A percentile compares a stretch with the other conserved stretches of the same genome.
These are phyloP conservation scores for Tuberolachnus salignus DNA, from an alignment of 2,888 invertebrate genomes.

Conservation along the genomic window DNA sequence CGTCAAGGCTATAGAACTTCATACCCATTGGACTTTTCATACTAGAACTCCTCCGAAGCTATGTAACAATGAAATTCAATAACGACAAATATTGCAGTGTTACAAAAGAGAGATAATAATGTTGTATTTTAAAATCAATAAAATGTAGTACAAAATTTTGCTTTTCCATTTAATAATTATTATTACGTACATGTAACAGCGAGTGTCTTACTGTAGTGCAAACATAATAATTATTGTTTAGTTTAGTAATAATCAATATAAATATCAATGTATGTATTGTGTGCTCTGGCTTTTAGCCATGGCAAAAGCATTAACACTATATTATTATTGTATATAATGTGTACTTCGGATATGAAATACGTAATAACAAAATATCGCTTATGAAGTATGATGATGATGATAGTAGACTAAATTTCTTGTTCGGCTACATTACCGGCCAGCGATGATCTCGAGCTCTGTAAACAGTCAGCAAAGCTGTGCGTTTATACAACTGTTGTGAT, in stretches of 20 bases:
- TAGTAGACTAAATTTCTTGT: slow-evolving; percentile 48
- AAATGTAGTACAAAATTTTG: slow-evolving; percentile 44
- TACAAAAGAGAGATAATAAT: slow-evolving; percentile 34
- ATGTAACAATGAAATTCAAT: slow-evolving; percentile 28
- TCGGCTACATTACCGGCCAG: slow-evolving; percentile 46
- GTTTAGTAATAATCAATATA: slow-evolving; percentile 22
- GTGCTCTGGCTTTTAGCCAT: slow-evolving; percentile 37
- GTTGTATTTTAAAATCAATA: slow-evolving; percentile 42
- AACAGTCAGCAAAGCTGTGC: slow-evolving; percentile 52
- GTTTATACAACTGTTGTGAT: slow-evolving; percentile 38
- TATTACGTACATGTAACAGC: slow-evolving; percentile 43
- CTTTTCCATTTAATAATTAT: slow-evolving; percentile 40
- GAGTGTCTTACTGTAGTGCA: slow-evolving; percentile 37
- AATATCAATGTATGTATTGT: slow-evolving; percentile 14
- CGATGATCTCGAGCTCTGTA: slow-evolving; percentile 52
- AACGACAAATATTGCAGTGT: slow-evolving; percentile 31
- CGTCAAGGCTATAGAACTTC: slow-evolving; percentile 28
- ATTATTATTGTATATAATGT: slow-evolving; percentile 35
- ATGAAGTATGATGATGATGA: slow-evolving; percentile 25
- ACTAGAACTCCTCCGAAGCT: slow-evolving; percentile 53
- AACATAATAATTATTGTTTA: slow-evolving; percentile 14
- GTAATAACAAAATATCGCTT: slow-evolving; percentile 24
- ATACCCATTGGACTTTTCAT: slow-evolving; percentile 30
- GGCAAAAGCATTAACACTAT: slow-evolving; percentile 40
- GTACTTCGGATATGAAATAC: slow-evolving; percentile 31